Conservation (phyloP, 1,140 invertebrate species). For the Ladona fulva region DNA sequence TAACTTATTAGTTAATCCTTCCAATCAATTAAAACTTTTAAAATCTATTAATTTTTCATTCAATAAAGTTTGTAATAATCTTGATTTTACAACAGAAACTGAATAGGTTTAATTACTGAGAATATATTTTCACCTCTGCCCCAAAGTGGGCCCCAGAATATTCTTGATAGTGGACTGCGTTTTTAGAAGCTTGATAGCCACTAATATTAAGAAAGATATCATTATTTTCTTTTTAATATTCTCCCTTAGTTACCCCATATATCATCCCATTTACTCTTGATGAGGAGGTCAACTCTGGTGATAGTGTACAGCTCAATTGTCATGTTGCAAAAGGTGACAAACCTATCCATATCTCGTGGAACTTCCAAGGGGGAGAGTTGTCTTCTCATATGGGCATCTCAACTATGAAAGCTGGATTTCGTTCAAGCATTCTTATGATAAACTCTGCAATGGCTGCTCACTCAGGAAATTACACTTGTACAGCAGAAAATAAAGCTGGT, state of each 20-base stretch:
- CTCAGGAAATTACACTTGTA: constrained; percentile 29
- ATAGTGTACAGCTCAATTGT: constrained; percentile 26
- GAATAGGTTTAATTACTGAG: too few species aligned
- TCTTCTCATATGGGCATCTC: constrained; percentile 26
- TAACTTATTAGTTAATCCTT: too few species aligned
- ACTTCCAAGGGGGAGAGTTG: constrained; percentile 24
- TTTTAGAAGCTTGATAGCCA: neutral
- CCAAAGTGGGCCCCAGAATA: neutral
- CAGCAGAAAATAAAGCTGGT: constrained; percentile 22
- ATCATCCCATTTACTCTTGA: constrained; percentile 31
- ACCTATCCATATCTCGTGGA: constrained; percentile 26
- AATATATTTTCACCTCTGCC: too few species aligned
- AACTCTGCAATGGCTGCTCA: constrained; percentile 33
- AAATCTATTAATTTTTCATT: too few species aligned
- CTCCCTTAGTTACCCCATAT: constrained; percentile 26
- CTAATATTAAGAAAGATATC: neutral
- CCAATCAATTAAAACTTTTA: too few species aligned
- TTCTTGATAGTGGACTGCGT: neutral
- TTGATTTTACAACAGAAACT: too few species aligned
- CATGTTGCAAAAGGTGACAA: constrained; percentile 29
- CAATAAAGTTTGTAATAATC: too few species aligned
- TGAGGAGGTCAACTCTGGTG: constrained; percentile 26
- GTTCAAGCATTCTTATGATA: constrained; percentile 33
- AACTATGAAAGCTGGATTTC: neutral
- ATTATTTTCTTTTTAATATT: constrained; percentile 18